phyloP scores from a whole-genome alignment of 2,113 vertebrate species.

The Rhea pennata region DNA sequence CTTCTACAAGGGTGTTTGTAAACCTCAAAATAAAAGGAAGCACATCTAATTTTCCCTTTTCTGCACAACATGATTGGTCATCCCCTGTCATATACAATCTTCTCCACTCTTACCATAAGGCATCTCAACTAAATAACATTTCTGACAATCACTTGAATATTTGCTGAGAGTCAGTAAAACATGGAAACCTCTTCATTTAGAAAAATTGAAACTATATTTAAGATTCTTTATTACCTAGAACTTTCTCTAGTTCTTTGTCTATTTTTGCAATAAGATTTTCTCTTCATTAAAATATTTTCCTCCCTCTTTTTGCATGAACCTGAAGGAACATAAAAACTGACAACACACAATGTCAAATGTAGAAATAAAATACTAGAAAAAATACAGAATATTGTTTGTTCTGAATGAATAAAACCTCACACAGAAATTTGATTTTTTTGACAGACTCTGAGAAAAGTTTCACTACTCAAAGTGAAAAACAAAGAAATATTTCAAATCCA shows the following conservation, averaged over 20 bases:
- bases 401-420: neutral
- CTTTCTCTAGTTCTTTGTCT: neutral
- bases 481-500: neutral
- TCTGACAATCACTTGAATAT: neutral
- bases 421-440: neutral
- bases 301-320: neutral
- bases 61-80: neutral
- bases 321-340: neutral
- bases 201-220: neutral
- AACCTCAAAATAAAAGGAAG: neutral
- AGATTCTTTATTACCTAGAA: neutral
- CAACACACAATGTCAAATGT: neutral
- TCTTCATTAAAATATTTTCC: neutral
- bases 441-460: slow-evolving; percentile 4
- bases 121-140: neutral
- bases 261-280: neutral
- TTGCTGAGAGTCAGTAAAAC: neutral
- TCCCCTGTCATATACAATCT: neutral
- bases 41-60: neutral
- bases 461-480: neutral
- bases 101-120: neutral
- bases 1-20: neutral
- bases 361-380: neutral
- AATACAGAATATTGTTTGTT: neutral
- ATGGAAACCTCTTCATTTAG: neutral